Percentiles rank a stretch among this genome's conserved stretches.
These are phyloP conservation scores for Nycteola revayana DNA, from an alignment of 2,888 invertebrate species.

Conservation along the genomic window DNA sequence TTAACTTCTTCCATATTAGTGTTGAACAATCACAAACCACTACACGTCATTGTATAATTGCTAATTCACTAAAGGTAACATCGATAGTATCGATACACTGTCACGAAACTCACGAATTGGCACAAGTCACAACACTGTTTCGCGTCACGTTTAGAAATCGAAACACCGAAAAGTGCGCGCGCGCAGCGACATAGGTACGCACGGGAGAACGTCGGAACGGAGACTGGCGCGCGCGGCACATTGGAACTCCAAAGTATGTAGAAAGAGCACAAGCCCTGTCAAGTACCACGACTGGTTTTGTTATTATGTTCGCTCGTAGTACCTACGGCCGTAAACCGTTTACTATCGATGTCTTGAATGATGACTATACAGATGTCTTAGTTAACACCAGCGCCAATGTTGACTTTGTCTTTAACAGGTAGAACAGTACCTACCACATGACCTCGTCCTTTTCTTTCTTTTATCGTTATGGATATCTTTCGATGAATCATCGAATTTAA, in stretches of 20 bases:
- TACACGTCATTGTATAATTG: slow-evolving; percentile 47
- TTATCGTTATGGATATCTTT: slow-evolving; percentile 18
- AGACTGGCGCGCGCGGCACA: slow-evolving; percentile 54
- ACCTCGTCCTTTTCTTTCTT: slow-evolving; percentile 37
- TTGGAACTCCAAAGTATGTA: slow-evolving; percentile 27
- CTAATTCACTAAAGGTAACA: slow-evolving; percentile 33
- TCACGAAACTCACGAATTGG: slow-evolving; percentile 45
- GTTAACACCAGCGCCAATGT: slow-evolving; percentile 12
- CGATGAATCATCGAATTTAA: slow-evolving; percentile 21
- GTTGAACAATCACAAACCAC: slow-evolving; percentile 61
- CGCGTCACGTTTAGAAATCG: slow-evolving; percentile 53
- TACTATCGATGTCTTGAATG: slow-evolving; percentile 51
- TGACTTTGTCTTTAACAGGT: slow-evolving; percentile 23
- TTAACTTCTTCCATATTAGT: slow-evolving; percentile 48
- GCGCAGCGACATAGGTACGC: slow-evolving; percentile 44
- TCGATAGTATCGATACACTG: slow-evolving; percentile 44
- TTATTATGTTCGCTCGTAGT: slow-evolving; percentile 4
- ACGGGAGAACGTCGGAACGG: slow-evolving; percentile 49
- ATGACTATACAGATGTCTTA: slow-evolving; percentile 34
- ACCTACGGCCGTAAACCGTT: slow-evolving; percentile 46
- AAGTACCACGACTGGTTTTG: slow-evolving; percentile 63
- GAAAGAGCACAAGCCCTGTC: slow-evolving; percentile 43
- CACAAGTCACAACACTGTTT: slow-evolving; percentile 55
- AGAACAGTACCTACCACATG: slow-evolving; percentile 8
- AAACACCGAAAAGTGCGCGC: slow-evolving; percentile 42